Conservation (phyloP, 2,113 vertebrate genomes). For the Crotophaga sulcirostris region DNA sequence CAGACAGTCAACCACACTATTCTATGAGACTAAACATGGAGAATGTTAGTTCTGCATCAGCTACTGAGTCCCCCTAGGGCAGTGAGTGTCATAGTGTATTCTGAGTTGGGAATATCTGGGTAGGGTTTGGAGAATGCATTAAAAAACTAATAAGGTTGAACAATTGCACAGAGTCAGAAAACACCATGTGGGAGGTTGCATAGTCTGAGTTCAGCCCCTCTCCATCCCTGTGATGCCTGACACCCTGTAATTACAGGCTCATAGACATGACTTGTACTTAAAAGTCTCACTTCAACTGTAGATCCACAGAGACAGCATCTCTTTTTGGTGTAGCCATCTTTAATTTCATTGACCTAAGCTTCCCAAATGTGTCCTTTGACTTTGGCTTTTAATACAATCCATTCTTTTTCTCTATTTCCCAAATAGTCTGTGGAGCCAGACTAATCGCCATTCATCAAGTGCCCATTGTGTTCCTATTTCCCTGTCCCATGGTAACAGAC, state of each 20-base stretch:
- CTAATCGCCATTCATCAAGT: constrained; percentile 49
- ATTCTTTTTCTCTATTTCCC: constrained; percentile 49
- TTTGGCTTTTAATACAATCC: constrained; percentile 29
- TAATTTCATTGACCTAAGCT: constrained; percentile 55
- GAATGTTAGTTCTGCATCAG: not conserved
- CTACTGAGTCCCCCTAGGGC: not conserved
- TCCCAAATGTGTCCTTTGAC: constrained; percentile 47
- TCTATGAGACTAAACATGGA: not conserved
- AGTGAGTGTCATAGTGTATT: not conserved
- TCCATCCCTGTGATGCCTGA: constrained; percentile 8
- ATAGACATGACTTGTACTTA: not conserved
- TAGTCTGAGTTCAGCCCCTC: not conserved
- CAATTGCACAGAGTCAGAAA: not conserved
- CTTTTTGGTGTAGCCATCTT: constrained; percentile 12
- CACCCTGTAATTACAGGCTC: constrained; percentile 35
- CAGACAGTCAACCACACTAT: not conserved
- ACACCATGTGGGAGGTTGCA: not conserved
- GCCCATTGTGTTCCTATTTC: constrained; percentile 57
- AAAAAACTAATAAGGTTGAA: not conserved
- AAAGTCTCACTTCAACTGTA: constrained; percentile 5
- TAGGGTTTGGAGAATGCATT: not conserved
- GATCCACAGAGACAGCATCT: constrained; percentile 1
- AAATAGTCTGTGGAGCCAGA: constrained; percentile 61
- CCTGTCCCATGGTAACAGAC: constrained; percentile 56
- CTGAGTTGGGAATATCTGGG: not conserved